Evolutionary conservation across 2,113 vertebrate species (phyloP).

Genomic region (Saguinus imperator): DNA sequence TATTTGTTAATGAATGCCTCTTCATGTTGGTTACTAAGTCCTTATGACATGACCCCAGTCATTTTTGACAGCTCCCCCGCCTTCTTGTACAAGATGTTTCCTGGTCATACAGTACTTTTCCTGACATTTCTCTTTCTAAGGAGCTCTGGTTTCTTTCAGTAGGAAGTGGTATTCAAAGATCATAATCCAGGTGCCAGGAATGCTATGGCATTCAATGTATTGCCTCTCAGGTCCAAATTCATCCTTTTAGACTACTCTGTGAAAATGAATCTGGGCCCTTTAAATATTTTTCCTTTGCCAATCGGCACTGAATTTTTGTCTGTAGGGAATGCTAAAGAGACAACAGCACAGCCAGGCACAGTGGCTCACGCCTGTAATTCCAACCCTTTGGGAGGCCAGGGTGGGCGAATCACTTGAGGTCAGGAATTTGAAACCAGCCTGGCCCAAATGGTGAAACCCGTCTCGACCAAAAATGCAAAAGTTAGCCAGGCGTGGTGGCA

Average conservation of each 20-base stretch:
- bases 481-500: too few species aligned
- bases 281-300: background rate
- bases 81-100: background rate
- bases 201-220: background rate
- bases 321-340: background rate
- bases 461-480: too few species aligned
- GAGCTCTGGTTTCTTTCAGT: background rate
- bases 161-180: conserved; percentile 3
- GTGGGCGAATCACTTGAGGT: too few species aligned
- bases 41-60: background rate
- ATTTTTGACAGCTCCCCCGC: background rate
- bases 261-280: conserved; percentile 42
- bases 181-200: background rate
- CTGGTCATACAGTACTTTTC: background rate
- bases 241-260: background rate
- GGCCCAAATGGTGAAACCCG: too few species aligned
- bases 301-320: background rate
- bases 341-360: too few species aligned
- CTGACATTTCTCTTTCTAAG: background rate
- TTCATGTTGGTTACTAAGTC: background rate
- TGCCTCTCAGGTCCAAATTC: background rate
- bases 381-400: too few species aligned
- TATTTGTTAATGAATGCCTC: background rate
- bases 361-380: too few species aligned
- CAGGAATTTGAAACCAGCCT: too few species aligned